These are phyloP conservation scores for Aphaenogaster floridana DNA, from an alignment of 1,140 invertebrate genomes.

Conservation along the genomic window DNA sequence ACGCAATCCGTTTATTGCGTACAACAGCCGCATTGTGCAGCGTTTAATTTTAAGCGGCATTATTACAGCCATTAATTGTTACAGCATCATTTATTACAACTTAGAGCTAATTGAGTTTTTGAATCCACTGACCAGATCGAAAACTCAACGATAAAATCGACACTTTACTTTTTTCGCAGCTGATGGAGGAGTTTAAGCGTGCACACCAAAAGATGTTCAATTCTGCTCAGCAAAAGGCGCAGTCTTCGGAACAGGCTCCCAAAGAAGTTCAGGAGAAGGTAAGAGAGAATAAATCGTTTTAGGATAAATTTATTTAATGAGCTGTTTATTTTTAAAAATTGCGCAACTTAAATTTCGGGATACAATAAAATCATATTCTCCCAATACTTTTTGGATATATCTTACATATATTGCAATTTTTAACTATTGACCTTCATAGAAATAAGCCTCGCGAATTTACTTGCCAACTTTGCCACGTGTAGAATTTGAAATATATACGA, in stretches of 20 bases:
- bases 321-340: slow-evolving; percentile 1
- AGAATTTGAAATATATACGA: not conserved
- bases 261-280: slow-evolving; percentile 77
- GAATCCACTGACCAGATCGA: not conserved
- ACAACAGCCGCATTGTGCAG: not conserved
- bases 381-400: not conserved
- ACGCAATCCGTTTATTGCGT: not conserved
- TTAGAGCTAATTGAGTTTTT: not conserved
- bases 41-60: not conserved
- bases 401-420: not conserved
- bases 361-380: not conserved
- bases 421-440: not conserved
- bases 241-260: slow-evolving; percentile 70
- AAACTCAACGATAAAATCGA: not conserved
- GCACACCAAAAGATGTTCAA: slow-evolving; percentile 95
- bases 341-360: not conserved
- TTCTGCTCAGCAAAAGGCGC: slow-evolving; percentile 80
- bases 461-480: not conserved
- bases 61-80: not conserved
- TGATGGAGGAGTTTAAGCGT: slow-evolving; percentile 96
- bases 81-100: not conserved
- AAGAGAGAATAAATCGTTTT: slow-evolving; percentile 31
- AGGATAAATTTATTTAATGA: not conserved
- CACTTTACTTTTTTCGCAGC: slow-evolving; percentile 82
- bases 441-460: not conserved